Percentiles rank a stretch among this genome's conserved stretches.
These are phyloP conservation scores for Psittacula echo DNA, from an alignment of 2,797 vertebrate species.

Conservation along the genomic window DNA sequence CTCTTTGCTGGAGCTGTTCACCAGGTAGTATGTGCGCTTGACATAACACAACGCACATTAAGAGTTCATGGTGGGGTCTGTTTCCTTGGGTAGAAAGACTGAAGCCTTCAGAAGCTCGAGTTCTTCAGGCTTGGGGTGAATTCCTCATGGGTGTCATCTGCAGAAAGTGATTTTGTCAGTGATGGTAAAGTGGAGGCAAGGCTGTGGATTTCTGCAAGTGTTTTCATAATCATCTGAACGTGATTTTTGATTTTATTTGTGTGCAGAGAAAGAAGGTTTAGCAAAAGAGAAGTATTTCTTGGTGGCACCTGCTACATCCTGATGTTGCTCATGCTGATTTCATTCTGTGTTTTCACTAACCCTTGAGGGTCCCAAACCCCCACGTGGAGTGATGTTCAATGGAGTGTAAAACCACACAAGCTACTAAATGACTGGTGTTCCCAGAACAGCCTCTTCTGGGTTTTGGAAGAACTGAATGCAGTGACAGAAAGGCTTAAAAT, in stretches of 20 bases:
- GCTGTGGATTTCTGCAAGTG: background rate
- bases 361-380: background rate
- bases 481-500: background rate
- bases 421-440: background rate
- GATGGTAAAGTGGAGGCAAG: background rate
- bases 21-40: background rate
- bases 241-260: background rate
- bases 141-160: background rate
- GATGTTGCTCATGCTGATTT: background rate
- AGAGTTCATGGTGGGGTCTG: background rate
- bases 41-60: fast-evolving
- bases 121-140: background rate
- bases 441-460: background rate
- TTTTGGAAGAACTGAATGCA: background rate
- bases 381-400: background rate
- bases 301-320: background rate
- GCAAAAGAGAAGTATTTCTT: background rate
- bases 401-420: background rate
- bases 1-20: background rate
- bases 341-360: background rate
- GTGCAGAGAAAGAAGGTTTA: background rate
- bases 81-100: background rate
- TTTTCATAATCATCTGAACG: background rate
- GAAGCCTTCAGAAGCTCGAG: background rate
- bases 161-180: background rate